Base-by-base conservation (phyloP, 1,140 invertebrate genomes). In the Physella acuta region DNA sequence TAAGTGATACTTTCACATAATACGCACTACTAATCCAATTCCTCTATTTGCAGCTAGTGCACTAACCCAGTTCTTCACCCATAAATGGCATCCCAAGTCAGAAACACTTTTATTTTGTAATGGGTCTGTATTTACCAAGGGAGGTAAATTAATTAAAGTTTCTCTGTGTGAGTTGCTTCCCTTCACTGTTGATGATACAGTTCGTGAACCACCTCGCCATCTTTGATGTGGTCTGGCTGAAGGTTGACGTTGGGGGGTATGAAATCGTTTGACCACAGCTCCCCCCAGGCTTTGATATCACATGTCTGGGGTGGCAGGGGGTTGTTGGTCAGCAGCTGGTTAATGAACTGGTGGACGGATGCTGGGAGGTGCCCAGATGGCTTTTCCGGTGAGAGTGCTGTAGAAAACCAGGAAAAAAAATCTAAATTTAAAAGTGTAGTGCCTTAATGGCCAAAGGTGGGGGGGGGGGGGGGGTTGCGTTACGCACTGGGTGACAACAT, bases 231-330 rank as follows among this genome's bases (percentile, higher is more conserved):
- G 3, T 71, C 61, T 3, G 77, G 73, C 11, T 70, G 61, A 16
- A 79, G 73, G 14, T 79, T 71, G 17, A 79, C 62, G 63, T 79
- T 79, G 58, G 78, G 78, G 2, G 78, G 78, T 20, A 79, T 72
- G 37, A 71, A 76, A 59, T 79, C 72, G 3, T 68, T 53, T 14
- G 72, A 66, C 72, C 68, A 75, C 33, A 75, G 37, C 2, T 75
- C 74, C 0, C 67, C 67, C 33, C 62, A 66, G 8, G 56, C 20
- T n/a, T 51, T 31, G 24, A n/a, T 31, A 24, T 51, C 31, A 36
- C n/a, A n/a, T 17, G 31, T 20, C 52, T 28, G 30, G 28, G 2
- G 8, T 52, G 30, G n/a, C 17, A n/a, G 17, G 37, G 28, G 65
- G 4, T 5, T 8, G 1, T 28, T 33, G 16, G 49, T 39, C 20